Conservation (phyloP, 2,888 invertebrate species). For the Graphium colonna region DNA sequence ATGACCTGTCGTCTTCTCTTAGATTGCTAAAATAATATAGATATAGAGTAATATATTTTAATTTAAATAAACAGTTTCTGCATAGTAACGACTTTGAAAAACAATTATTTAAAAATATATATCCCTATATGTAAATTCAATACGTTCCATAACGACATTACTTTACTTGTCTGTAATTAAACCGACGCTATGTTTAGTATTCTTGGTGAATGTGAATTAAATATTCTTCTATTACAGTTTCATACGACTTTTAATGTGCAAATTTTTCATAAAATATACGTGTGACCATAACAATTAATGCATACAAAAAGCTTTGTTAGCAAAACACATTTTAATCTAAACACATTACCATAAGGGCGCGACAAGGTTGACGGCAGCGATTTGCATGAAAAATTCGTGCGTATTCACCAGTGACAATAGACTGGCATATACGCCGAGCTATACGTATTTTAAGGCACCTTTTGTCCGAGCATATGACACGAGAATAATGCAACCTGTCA, state of each 20-base stretch:
- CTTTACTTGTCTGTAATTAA: no score
- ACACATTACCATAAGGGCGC: slow-evolving; percentile 32
- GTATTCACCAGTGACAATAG: slow-evolving; percentile 39
- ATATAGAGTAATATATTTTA: no score
- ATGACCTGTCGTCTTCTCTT: no score
- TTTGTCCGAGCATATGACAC: slow-evolving; percentile 23
- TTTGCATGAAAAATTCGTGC: slow-evolving; percentile 43
- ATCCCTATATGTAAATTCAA: no score
- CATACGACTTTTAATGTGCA: no score
- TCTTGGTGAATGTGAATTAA: neutral
- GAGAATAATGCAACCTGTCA: slow-evolving; percentile 31
- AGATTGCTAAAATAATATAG: no score
- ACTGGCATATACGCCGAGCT: slow-evolving; percentile 1
- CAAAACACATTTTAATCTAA: slow-evolving; percentile 31
- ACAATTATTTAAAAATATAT: no score
- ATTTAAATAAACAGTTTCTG: no score
- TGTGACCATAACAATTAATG: slow-evolving; percentile 20
- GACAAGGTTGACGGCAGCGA: slow-evolving; percentile 28
- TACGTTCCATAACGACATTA: no score
- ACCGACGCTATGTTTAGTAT: neutral
- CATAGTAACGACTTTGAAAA: no score
- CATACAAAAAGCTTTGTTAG: slow-evolving; percentile 28
- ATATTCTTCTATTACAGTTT: no score
- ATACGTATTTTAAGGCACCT: slow-evolving; percentile 14
- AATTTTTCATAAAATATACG: neutral